phyloP scores from a whole-genome alignment of 2,113 vertebrate genomes.

The Paralichthys olivaceus region DNA sequence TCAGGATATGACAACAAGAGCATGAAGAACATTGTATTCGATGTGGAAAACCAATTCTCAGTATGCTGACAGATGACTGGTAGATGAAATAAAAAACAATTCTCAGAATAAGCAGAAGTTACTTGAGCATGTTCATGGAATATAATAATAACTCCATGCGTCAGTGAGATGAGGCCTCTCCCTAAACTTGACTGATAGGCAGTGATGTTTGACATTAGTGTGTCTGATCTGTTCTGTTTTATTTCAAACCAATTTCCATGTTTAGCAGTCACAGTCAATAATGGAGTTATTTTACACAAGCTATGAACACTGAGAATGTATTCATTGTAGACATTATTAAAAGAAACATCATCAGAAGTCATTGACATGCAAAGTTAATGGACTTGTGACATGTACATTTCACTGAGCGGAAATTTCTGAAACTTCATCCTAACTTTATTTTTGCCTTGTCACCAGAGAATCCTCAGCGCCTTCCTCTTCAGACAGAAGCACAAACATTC shows the following conservation, averaged over 20 bases:
- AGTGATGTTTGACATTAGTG: background rate
- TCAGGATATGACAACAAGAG: background rate
- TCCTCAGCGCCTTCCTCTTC: constrained; percentile 4
- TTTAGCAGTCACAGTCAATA: constrained; percentile 38
- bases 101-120: no score
- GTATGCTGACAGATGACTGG: no score
- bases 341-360: no score
- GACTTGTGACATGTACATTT: constrained; percentile 21
- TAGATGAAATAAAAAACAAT: no score
- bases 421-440: constrained; percentile 34
- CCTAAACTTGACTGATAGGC: background rate
- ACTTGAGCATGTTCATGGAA: no score
- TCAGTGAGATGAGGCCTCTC: no score
- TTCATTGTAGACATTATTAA: no score
- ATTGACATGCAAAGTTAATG: background rate
- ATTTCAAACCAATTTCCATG: background rate
- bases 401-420: constrained; percentile 35
- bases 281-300: background rate
- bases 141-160: no score
- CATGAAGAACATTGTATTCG: no score
- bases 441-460: constrained; percentile 20
- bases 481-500: constrained; percentile 27
- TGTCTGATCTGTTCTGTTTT: background rate
- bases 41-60: no score
- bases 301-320: no score